phyloP scores from a whole-genome alignment of 37 sponge, comb jelly and placozoan genomes.

The Trichoplax adhaerens region DNA sequence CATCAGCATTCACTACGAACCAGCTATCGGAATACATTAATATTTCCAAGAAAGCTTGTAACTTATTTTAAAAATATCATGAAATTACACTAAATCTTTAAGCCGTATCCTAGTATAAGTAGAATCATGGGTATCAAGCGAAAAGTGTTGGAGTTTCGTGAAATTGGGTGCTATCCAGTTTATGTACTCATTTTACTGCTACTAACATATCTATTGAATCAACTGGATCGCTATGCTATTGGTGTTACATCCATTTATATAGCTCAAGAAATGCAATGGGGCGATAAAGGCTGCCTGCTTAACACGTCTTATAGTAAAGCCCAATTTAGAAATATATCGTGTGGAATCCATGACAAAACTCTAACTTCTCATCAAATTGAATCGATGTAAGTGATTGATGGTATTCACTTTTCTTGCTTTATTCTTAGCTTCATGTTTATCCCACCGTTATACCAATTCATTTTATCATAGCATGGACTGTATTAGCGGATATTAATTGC shows the following conservation, averaged over 20 bases:
- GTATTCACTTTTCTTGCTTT: not conserved
- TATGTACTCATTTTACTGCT: slow-evolving; percentile 43
- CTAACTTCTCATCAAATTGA: not conserved
- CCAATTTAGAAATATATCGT: not conserved
- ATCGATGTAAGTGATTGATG: not conserved
- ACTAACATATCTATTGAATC: slow-evolving; percentile 55
- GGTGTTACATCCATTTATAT: slow-evolving; percentile 39
- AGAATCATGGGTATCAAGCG: too few species aligned
- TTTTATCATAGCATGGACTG: too few species aligned
- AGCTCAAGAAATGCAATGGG: slow-evolving; percentile 47
- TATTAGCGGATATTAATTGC: too few species aligned
- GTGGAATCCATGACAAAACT: not conserved
- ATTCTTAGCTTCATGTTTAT: not conserved
- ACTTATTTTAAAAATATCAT: too few species aligned
- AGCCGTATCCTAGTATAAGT: too few species aligned
- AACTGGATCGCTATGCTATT: slow-evolving; percentile 67
- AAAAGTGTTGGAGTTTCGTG: too few species aligned
- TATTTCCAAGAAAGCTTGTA: too few species aligned
- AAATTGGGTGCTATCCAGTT: slow-evolving; percentile 19
- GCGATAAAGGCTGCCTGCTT: slow-evolving; percentile 31
- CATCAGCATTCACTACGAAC: too few species aligned
- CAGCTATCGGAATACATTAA: too few species aligned
- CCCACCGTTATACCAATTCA: not conserved
- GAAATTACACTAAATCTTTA: too few species aligned
- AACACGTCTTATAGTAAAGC: slow-evolving; percentile 1